Conservation (phyloP, 2,797 vertebrate species). For the Lacerta bilineata region DNA sequence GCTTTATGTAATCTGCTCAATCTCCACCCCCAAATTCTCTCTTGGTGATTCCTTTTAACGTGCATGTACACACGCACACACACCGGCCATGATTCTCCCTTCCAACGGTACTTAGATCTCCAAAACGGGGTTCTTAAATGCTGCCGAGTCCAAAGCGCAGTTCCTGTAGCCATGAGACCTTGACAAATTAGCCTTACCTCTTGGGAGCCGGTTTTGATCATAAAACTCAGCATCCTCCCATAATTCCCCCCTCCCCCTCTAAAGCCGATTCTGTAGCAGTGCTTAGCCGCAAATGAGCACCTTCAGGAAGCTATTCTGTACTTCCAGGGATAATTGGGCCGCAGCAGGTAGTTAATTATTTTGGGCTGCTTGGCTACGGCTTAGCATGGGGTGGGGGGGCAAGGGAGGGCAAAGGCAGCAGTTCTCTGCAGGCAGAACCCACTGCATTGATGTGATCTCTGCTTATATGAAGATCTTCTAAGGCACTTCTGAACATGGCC, state of each 20-base stretch:
- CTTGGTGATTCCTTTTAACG: too few relatives aligned
- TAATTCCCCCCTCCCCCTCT: neutral
- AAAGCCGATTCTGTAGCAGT: neutral
- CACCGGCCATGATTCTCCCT: too few relatives aligned
- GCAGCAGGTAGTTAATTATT: slow-evolving; percentile 57
- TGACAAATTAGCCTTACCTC: neutral
- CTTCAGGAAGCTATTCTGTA: neutral
- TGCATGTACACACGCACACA: too few relatives aligned
- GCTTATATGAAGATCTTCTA: slow-evolving; percentile 32
- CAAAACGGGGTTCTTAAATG: neutral
- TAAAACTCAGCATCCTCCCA: slow-evolving; percentile 14
- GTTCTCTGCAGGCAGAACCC: neutral
- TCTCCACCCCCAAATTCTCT: too few relatives aligned
- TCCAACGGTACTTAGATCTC: neutral
- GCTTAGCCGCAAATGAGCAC: slow-evolving; percentile 10
- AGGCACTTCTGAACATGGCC: neutral
- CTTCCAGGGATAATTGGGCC: slow-evolving; percentile 42
- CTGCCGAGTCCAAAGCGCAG: neutral
- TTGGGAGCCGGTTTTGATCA: neutral
- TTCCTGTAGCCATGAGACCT: neutral
- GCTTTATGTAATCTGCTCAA: too few relatives aligned
- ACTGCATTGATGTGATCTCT: slow-evolving; percentile 14
- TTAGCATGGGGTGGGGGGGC: neutral
- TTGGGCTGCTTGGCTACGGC: slow-evolving; percentile 9
- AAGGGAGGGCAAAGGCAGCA: slow-evolving; percentile 4